Evolutionary conservation across 2,113 vertebrate genomes (phyloP).

Genomic region (Corythoichthys intestinalis): DNA sequence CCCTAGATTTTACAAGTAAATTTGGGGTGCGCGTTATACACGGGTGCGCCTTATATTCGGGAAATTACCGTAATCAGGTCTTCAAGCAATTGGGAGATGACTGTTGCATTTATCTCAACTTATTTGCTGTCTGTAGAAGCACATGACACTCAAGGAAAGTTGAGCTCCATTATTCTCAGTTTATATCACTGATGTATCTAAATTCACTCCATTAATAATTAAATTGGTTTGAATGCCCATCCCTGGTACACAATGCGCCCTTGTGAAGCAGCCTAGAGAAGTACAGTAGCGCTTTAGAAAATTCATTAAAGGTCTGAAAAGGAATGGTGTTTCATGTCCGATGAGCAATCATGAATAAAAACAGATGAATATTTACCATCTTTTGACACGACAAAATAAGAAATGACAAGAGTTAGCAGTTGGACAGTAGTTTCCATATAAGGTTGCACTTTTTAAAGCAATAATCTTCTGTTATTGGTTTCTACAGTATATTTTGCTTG

Average conservation of each 20-base stretch:
- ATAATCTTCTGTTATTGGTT: too few species aligned
- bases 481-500: too few species aligned
- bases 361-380: too few species aligned
- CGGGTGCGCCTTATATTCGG: too few species aligned
- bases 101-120: background rate
- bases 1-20: too few species aligned
- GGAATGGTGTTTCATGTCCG: too few species aligned
- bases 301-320: background rate
- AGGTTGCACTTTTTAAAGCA: background rate
- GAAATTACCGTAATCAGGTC: background rate
- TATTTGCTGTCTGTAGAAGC: background rate
- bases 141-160: background rate
- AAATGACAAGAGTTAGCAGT: background rate
- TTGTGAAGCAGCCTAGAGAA: conserved; percentile 48
- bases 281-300: background rate
- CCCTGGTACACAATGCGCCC: conserved; percentile 2
- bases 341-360: too few species aligned
- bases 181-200: background rate
- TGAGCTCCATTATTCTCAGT: background rate
- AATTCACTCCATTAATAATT: background rate
- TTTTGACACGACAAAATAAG: too few species aligned
- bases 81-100: background rate
- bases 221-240: background rate
- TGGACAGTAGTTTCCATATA: background rate
- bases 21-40: too few species aligned